phyloP scores from a whole-genome alignment of 2,113 vertebrate species.

The Phasianus colchicus region DNA sequence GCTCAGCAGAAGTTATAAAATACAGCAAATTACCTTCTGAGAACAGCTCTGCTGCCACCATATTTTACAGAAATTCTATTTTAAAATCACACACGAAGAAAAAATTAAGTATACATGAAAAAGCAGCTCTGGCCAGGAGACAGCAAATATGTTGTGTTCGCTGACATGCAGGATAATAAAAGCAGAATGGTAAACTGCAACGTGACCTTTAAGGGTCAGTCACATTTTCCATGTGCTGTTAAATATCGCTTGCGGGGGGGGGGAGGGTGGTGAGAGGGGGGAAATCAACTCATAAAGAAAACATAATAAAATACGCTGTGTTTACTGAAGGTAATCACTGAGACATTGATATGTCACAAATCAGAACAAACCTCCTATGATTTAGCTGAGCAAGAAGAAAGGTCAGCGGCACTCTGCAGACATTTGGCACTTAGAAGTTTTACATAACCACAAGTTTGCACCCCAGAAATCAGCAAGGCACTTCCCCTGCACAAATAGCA shows the following conservation, averaged over 20 bases:
- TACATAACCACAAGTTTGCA: not conserved
- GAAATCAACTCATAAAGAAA: not conserved
- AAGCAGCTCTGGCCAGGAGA: not conserved
- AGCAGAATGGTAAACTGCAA: not conserved
- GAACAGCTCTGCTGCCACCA: slow-evolving; percentile 1
- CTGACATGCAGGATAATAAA: not conserved
- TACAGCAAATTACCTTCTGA: not conserved
- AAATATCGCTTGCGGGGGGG: not conserved
- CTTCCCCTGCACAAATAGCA: not conserved
- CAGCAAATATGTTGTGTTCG: not conserved
- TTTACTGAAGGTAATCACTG: not conserved
- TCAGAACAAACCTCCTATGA: not conserved
- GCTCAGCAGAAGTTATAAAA: slow-evolving; percentile 30
- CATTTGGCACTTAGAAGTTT: not conserved
- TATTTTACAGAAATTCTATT: slow-evolving; percentile 10
- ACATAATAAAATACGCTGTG: not conserved
- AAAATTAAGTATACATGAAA: not conserved
- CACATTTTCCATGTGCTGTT: slow-evolving; percentile 68
- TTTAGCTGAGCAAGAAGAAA: slow-evolving; percentile 2
- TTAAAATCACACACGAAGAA: not conserved
- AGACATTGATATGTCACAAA: not conserved
- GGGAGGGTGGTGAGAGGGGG: not conserved
- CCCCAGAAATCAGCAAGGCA: not conserved
- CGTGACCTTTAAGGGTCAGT: slow-evolving; percentile 70
- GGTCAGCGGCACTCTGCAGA: not conserved